Evolutionary conservation across 2,888 invertebrate species (phyloP), one percentile per base, ranked within the genome.

Genomic region (Tubulanus polymorphus): DNA sequence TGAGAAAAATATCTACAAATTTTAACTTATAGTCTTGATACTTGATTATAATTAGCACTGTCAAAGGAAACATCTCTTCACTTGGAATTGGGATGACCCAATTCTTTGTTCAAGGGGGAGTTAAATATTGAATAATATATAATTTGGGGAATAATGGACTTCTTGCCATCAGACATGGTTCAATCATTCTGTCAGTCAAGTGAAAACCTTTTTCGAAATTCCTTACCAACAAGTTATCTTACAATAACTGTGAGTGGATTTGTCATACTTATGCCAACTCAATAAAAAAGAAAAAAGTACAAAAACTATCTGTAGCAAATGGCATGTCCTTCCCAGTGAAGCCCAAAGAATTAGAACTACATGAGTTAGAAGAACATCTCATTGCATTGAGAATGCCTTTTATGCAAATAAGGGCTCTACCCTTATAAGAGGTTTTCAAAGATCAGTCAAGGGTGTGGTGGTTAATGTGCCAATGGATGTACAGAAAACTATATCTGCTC

Each of bases 281-380:
- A 8, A 18, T 41, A 8, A 5, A 8, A 8, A 20, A 8, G 5
- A 15, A 15, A 8, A 41, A 41, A 41, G 48, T 61, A n/a, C 63
- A 59, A 50, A 10, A 52, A n/a, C 56, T 50, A 26, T 54, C 55
- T 20, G 10, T 45, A 35, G 48, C 30, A 10, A 63, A 63, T 60
- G 28, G 54, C 15, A 37, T 61, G 37, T 26, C 20, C 8, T 63
- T 62, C 29, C 60, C 60, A 12, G 10, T 18, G 0, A 58, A 48
- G 32, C 47, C 47, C 20, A 18, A 27, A 6, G 23, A 8, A 3
- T 37, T 52, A 20, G 20, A 25, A 12, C 30, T 51, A 15, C 47
- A 15, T 23, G 3, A 27, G 8, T 15, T 55, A 8, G 51, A 55
- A 27, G 37, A 46, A 46, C 32, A 32, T 15, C 35, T 55, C 15